A percentile compares a stretch with the other conserved stretches of the same genome.
Evolutionary conservation across 2,797 vertebrate genomes (phyloP).

Genomic region (Numenius phaeopus): DNA sequence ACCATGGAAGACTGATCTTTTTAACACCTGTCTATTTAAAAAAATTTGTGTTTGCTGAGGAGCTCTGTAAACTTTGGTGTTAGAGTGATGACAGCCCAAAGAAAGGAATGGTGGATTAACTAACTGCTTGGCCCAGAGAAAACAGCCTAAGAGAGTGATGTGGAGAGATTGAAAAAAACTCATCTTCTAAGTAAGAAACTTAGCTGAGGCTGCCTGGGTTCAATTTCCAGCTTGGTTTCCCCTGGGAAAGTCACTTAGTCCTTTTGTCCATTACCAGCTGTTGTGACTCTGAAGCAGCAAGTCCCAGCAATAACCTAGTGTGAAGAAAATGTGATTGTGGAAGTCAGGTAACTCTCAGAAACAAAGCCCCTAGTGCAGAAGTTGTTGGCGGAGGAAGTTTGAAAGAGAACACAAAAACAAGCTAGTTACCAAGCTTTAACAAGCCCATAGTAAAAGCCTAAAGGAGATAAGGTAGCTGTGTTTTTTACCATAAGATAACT

Average conservation of each 20-base stretch:
- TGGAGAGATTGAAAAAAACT: background rate
- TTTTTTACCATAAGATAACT: slow-evolving; percentile 33
- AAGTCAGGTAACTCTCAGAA: background rate
- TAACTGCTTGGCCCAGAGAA: background rate
- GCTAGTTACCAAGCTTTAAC: background rate
- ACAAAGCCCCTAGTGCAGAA: background rate
- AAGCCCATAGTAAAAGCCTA: background rate
- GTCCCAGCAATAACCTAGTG: background rate
- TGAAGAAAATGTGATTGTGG: background rate
- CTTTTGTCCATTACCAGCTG: background rate
- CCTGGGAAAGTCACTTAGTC: background rate
- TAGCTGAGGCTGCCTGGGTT: background rate
- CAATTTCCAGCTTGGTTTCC: background rate
- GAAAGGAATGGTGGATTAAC: background rate
- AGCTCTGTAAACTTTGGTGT: background rate
- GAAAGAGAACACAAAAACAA: background rate
- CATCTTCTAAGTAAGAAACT: background rate
- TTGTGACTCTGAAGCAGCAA: background rate
- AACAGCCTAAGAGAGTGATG: background rate
- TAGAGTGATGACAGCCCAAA: background rate
- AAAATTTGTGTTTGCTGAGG: background rate
- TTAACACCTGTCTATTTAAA: background rate
- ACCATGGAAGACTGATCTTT: background rate
- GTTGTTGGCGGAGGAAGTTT: background rate
- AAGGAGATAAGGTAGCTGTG: background rate